A percentile compares a stretch with the other conserved stretches of the same genome.
Conservation (phyloP, 2,113 vertebrate genomes). For the Suncus etruscus region DNA sequence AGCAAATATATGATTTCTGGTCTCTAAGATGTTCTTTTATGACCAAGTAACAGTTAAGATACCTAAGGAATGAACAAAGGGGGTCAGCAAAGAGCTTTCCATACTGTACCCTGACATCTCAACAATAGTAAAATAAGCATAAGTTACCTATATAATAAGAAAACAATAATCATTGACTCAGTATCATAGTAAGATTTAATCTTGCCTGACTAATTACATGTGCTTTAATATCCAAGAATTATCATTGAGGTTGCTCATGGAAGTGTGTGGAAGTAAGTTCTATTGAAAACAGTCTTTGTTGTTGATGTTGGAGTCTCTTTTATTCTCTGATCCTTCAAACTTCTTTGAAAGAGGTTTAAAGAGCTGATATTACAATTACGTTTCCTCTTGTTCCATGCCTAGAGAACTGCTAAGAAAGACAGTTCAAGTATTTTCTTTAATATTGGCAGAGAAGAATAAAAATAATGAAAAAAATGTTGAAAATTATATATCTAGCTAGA, state of each 20-base stretch:
- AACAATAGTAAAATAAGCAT: background rate
- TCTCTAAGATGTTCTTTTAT: background rate
- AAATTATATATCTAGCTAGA: background rate
- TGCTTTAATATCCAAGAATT: background rate
- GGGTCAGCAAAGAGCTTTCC: background rate
- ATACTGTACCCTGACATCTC: background rate
- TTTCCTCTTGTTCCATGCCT: conserved; percentile 66
- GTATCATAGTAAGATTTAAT: background rate
- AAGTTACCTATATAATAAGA: background rate
- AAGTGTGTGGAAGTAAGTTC: too few relatives aligned
- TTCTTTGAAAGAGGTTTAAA: conserved; percentile 60
- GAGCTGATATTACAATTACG: conserved; percentile 61
- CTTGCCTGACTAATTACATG: background rate
- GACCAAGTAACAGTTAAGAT: background rate
- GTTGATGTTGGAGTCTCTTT: background rate
- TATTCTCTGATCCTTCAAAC: background rate
- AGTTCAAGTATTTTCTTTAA: conserved; percentile 68
- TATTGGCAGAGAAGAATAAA: conserved; percentile 56
- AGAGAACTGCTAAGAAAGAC: conserved; percentile 52
- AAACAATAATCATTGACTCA: background rate
- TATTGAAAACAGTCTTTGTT: background rate
- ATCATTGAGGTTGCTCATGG: background rate
- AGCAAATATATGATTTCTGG: background rate
- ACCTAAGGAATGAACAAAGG: background rate
- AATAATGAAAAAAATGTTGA: conserved; percentile 65